phyloP scores from a whole-genome alignment of 2,797 vertebrate species.

The Sebastolobus altivelis region DNA sequence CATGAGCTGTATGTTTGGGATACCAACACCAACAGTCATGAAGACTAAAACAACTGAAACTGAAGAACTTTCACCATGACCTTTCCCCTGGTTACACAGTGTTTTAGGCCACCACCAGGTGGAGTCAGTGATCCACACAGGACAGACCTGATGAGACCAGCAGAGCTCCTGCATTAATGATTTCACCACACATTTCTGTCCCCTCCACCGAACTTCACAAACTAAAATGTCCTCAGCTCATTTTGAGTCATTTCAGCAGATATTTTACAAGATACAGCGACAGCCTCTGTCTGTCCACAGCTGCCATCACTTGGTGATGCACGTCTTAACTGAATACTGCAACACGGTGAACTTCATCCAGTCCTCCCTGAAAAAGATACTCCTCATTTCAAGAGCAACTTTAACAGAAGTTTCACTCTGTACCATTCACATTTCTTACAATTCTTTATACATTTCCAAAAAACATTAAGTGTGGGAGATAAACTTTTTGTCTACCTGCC shows the following conservation, averaged over 20 bases:
- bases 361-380: not conserved
- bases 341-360: not conserved
- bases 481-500: no score
- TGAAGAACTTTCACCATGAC: conserved; percentile 5
- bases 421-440: not conserved
- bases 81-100: conserved; percentile 31
- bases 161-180: conserved; percentile 22
- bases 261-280: not conserved
- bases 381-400: not conserved
- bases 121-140: conserved; percentile 32
- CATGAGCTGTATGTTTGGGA: not conserved
- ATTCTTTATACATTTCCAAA: not conserved
- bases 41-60: not conserved
- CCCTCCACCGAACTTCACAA: not conserved
- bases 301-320: not conserved
- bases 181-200: conserved; percentile 43
- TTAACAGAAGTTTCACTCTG: not conserved
- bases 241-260: not conserved
- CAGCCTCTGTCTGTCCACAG: not conserved
- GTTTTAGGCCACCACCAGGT: conserved; percentile 53
- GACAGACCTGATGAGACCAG: not conserved
- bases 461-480: not conserved
- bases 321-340: not conserved
- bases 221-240: not conserved
- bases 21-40: not conserved